These are phyloP conservation scores for Danio choprae DNA, from an alignment of 2,797 vertebrate species.

Conservation along the genomic window DNA sequence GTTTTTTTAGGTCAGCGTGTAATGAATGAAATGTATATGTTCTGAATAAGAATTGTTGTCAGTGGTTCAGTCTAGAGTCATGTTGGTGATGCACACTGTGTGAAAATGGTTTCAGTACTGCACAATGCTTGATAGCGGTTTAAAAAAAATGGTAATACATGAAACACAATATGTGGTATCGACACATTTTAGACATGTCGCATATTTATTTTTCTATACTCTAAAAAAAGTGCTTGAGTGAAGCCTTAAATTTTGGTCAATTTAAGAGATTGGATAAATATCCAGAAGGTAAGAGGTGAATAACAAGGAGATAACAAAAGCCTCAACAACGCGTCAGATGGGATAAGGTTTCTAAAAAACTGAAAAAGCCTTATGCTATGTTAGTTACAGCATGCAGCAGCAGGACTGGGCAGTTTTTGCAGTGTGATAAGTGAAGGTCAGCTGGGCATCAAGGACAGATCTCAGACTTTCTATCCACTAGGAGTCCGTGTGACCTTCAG, in stretches of 20 bases:
- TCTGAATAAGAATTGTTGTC: too few relatives aligned
- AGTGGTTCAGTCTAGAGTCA: too few relatives aligned
- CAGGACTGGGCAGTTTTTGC: conserved; percentile 12
- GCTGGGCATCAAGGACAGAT: conserved; percentile 21
- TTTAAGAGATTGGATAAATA: not conserved
- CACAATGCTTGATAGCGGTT: too few relatives aligned
- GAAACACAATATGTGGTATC: not conserved
- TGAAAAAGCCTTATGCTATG: not conserved
- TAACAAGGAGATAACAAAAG: not conserved
- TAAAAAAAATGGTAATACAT: not conserved
- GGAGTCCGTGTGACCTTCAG: conserved; percentile 16
- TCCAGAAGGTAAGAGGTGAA: not conserved
- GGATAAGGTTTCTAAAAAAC: not conserved
- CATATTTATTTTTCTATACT: not conserved
- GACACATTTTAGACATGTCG: not conserved
- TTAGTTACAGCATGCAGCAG: not conserved
- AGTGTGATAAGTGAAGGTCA: conserved; percentile 32
- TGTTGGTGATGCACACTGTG: too few relatives aligned
- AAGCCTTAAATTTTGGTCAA: not conserved
- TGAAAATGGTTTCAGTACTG: too few relatives aligned
- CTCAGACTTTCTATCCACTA: conserved; percentile 1
- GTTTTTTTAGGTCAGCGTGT: too few relatives aligned
- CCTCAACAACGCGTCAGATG: not conserved
- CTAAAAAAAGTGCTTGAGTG: not conserved
- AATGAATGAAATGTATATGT: too few relatives aligned